Conservation (phyloP, 2,888 invertebrate species). For the Pterostichus madidus region DNA sequence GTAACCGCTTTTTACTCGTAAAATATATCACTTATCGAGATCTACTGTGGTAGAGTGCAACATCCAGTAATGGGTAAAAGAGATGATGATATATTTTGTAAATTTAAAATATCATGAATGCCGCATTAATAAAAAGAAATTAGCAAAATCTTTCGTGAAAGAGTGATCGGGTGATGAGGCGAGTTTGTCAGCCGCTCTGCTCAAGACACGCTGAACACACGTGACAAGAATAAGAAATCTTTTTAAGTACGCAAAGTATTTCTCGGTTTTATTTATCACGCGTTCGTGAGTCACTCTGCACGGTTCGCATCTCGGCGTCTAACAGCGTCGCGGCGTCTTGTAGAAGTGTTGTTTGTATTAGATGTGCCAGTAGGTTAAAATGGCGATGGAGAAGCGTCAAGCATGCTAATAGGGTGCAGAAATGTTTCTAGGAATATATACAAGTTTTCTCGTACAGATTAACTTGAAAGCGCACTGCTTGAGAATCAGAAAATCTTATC, state of each 20-base stretch:
- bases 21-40: too few species aligned
- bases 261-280: conserved; percentile 69
- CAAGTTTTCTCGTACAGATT: conserved; percentile 14
- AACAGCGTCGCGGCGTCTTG: conserved; percentile 4
- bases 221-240: conserved; percentile 72
- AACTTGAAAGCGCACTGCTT: neutral
- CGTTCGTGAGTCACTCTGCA: conserved; percentile 47
- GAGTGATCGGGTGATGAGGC: conserved; percentile 55
- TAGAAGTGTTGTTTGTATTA: conserved; percentile 42
- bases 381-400: conserved; percentile 7
- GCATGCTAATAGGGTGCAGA: conserved; percentile 29
- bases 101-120: conserved; percentile 1
- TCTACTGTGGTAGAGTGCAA: too few species aligned
- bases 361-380: conserved; percentile 47
- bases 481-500: too few species aligned
- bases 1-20: too few species aligned
- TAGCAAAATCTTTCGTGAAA: conserved; percentile 25
- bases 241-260: conserved; percentile 71
- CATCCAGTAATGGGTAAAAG: too few species aligned
- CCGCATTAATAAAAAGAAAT: conserved; percentile 29
- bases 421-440: conserved; percentile 34
- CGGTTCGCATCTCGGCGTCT: conserved; percentile 32
- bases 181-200: conserved; percentile 26
- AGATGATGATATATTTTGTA: too few species aligned
- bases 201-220: conserved; percentile 60